Evolutionary conservation across 1,140 invertebrate genomes (phyloP), one percentile per base, ranked within the genome.

Genomic region (Polyergus mexicanus): DNA sequence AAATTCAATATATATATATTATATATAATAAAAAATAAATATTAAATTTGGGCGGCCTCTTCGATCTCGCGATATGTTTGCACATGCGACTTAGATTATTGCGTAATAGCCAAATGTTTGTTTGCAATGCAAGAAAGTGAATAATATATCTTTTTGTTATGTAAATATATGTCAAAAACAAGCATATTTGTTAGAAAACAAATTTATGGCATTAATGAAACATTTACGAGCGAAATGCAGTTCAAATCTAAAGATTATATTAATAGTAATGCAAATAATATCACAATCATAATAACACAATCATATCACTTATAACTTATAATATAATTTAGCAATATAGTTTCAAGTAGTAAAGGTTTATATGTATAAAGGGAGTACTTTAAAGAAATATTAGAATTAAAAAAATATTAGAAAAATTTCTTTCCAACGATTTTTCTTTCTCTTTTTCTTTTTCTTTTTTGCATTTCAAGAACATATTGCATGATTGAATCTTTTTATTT

Each of bases 1-100:
- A 88, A 92, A 93, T 91, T 92, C 32, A 80, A 65, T 63, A 56
- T 74, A 32, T 72, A 84, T 81, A 51, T 71, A 75, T 83, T 72
- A 84, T 83, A 51, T 68, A 76, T 84, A 87, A 58, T 58, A 35
- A 78, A 66, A 72, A 89, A 19, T n/a, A 58, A 81, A 25, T 62
- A 71, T 13, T 22, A 41, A 58, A 54, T 71, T 83, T 38, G 32
- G 19, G 41, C 47, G 32, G 51, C n/a, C 19, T 83, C 11, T 25
- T 81, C 35, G 32, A 68, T 66, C 25, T 77, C 65, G 66, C 47
- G 51, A 22, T 71, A 54, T 75, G 75, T 13, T 38, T 38, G 28
- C 47, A 35, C 35, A 44, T 56, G 69, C 71, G 51, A 65, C 38
- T 74, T 78, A 87, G 47, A 56, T 38, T 58, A 88, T 68, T 75